phyloP scores from a whole-genome alignment of 2,888 invertebrate genomes.

The Drosophila gaucha region DNA sequence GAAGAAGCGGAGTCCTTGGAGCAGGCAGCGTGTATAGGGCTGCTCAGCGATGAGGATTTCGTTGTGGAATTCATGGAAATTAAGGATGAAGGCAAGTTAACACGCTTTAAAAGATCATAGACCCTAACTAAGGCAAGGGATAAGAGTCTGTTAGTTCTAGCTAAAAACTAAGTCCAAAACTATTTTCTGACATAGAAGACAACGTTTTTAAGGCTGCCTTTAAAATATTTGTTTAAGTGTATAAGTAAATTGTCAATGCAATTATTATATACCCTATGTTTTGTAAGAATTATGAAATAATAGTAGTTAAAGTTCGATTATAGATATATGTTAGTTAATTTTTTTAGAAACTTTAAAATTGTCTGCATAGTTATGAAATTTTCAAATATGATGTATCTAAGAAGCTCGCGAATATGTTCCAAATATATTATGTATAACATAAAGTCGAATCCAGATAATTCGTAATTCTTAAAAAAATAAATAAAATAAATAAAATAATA shows the following conservation, averaged over 20 bases:
- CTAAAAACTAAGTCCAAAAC: no score
- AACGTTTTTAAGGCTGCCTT: no score
- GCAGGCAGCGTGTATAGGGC: constrained; percentile 44
- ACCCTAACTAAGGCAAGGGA: neutral
- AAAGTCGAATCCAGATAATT: no score
- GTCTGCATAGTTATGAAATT: no score
- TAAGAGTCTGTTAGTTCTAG: no score
- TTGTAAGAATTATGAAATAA: neutral
- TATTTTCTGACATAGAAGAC: no score
- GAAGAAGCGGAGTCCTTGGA: constrained; percentile 25
- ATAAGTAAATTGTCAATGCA: neutral
- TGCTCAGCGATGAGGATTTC: constrained; percentile 76
- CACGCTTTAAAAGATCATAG: neutral
- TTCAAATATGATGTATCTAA: no score
- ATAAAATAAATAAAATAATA: no score
- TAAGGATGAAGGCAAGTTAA: constrained; percentile 80
- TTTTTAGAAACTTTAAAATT: neutral
- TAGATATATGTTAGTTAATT: neutral
- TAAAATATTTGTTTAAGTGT: no score
- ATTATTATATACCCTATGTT: neutral
- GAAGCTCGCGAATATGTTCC: no score
- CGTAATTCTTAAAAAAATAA: no score
- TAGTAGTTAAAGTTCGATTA: neutral
- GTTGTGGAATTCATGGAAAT: constrained; percentile 79
- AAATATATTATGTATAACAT: no score